phyloP scores from a whole-genome alignment of 2,113 vertebrate species.

The Macheiramphus alcinus region DNA sequence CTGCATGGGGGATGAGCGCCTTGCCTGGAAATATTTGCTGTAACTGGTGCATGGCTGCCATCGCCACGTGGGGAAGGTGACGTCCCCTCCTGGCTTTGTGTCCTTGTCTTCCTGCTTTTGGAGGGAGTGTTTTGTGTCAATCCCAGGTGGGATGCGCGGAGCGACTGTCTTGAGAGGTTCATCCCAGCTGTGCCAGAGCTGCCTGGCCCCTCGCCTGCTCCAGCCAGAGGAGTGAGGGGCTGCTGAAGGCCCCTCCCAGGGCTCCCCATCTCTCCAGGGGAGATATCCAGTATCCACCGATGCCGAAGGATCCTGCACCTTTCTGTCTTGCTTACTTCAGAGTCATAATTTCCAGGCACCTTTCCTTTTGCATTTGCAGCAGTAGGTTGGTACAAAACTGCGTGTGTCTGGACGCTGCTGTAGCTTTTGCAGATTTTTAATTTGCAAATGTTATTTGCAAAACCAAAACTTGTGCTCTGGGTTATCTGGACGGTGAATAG shows the following conservation, averaged over 20 bases:
- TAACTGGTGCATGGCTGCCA: background rate
- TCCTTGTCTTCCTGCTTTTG: background rate
- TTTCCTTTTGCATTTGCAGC: background rate
- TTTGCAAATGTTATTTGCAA: background rate
- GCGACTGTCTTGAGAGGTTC: background rate
- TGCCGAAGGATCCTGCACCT: background rate
- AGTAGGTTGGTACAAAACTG: rapidly evolving
- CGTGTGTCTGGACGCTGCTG: background rate
- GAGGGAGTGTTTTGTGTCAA: background rate
- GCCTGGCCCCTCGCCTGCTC: background rate
- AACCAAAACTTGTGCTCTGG: background rate
- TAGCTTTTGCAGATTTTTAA: background rate
- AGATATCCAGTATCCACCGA: background rate
- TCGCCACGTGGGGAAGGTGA: background rate
- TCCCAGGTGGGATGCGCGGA: background rate
- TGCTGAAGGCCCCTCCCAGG: background rate
- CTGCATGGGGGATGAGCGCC: rapidly evolving
- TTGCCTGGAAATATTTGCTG: background rate
- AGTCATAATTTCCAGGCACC: background rate
- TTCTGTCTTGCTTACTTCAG: background rate
- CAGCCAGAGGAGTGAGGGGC: background rate
- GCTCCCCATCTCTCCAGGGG: background rate
- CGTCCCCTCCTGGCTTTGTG: background rate
- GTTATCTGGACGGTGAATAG: background rate
- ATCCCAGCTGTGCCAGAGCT: background rate